Evolutionary conservation across 2,888 invertebrate genomes (phyloP), one percentile per base, ranked within the genome.

Genomic region (Tolmerus cingulatus): DNA sequence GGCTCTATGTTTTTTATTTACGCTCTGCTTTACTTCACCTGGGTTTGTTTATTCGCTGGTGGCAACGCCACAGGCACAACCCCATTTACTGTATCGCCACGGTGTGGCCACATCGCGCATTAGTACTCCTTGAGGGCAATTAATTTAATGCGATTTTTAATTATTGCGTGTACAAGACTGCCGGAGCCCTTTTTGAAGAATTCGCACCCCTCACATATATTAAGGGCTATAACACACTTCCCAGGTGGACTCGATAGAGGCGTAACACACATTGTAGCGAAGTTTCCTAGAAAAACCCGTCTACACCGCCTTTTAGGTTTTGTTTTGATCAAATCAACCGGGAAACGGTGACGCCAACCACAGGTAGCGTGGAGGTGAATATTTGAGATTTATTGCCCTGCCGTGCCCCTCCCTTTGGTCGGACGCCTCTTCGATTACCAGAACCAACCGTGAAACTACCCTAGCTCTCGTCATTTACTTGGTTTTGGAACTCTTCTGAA

Each of bases 131-230:
- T 23, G 27, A 55, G 85, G 74, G 74, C 74, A 85, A 85, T 85
- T 74, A 85, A 85, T 85, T 85, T 43, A 85, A 85, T 74, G 85
- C 74, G 74, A 74, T 85, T 85, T 85, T 85, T 85, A 85, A 85
- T 85, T 85, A 85, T 85, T 74, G 85, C 85, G 74, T 85, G 85
- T 85, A 85, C 84, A 57, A 43, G 84, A 66, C 66, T 85, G 30
- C 76, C 14, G 37, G n/a, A 23, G 51, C 14, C 43, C 43, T 27
- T 14, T 34, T 30, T 66, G 27, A 40, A 66, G 66, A 27, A 66
- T 66, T 66, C 23, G 66, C 23, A 23, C 66, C 23, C 66, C 66
- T 37, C 27, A n/a, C 66, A 5, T 27, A 34, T 40, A 40, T 34
- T 34, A 34, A 34, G 66, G 19, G 37, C 57, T 19, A 30, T 37